Percentiles rank a stretch among this genome's conserved stretches.
Evolutionary conservation across 1,140 invertebrate species (phyloP).

Genomic region (Mamestra configurata): DNA sequence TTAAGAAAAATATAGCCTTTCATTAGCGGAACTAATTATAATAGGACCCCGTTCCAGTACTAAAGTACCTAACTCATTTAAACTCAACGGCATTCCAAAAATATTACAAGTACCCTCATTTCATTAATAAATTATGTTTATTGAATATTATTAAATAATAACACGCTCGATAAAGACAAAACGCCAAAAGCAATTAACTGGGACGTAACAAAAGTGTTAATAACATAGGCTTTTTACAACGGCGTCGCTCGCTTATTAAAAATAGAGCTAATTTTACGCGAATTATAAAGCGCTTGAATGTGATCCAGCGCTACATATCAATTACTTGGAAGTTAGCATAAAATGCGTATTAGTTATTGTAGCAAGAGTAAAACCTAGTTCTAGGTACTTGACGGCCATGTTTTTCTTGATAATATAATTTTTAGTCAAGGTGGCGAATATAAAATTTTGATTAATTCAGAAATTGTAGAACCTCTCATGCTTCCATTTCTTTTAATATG

Average conservation of each 20-base stretch:
- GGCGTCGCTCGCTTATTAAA: conserved; percentile 27
- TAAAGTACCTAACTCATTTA: not conserved
- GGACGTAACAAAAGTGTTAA: not conserved
- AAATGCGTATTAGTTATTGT: conserved; percentile 40
- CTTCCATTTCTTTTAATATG: not conserved
- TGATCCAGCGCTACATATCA: conserved; percentile 38
- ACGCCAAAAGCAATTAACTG: conserved; percentile 28
- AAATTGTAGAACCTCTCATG: not conserved
- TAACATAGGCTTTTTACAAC: conserved; percentile 8
- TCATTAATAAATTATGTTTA: conserved; percentile 21
- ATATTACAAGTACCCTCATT: not conserved
- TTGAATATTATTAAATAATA: conserved; percentile 6
- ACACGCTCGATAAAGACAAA: conserved; percentile 32
- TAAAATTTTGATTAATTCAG: not conserved
- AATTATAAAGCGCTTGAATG: conserved; percentile 41
- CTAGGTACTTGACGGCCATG: not conserved
- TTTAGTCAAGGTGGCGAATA: conserved; percentile 1
- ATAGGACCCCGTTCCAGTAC: not conserved
- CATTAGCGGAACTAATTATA: not conserved
- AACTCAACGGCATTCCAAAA: not conserved
- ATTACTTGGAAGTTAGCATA: conserved; percentile 40
- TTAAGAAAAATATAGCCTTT: not conserved
- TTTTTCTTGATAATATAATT: not conserved
- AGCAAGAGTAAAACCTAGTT: conserved; percentile 9
- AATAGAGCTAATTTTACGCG: conserved; percentile 48